phyloP scores from a whole-genome alignment of 2,113 vertebrate species.

The Pelecanus crispus region DNA sequence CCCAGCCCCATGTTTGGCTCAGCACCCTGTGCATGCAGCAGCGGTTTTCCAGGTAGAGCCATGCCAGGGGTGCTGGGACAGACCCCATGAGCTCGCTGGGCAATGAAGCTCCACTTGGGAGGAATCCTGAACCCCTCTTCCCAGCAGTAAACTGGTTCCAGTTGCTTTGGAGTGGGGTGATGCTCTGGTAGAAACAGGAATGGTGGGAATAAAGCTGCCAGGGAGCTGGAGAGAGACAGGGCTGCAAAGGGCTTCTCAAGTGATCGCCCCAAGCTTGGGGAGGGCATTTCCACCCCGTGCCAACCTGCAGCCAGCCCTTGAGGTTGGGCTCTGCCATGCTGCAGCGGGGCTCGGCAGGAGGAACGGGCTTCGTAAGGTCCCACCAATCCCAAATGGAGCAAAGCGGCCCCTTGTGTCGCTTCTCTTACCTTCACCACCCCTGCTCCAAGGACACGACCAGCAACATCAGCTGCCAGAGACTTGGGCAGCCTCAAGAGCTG shows the following conservation, averaged over 20 bases:
- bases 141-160: neutral
- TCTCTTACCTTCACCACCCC: neutral
- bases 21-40: accelerated
- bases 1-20: neutral
- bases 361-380: neutral
- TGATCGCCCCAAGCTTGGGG: accelerated
- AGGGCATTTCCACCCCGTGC: neutral
- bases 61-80: accelerated
- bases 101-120: accelerated
- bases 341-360: neutral
- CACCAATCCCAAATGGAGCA: neutral
- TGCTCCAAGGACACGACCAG: accelerated
- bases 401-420: neutral
- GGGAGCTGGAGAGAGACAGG: neutral
- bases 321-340: neutral
- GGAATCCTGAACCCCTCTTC: neutral
- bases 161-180: accelerated
- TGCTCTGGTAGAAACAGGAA: neutral
- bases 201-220: neutral
- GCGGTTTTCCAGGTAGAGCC: neutral
- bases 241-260: neutral
- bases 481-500: accelerated
- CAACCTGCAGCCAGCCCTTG: accelerated
- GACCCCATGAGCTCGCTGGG: accelerated
- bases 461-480: accelerated